Conservation (phyloP, 2,113 vertebrate genomes). For the Xiphias gladius region DNA sequence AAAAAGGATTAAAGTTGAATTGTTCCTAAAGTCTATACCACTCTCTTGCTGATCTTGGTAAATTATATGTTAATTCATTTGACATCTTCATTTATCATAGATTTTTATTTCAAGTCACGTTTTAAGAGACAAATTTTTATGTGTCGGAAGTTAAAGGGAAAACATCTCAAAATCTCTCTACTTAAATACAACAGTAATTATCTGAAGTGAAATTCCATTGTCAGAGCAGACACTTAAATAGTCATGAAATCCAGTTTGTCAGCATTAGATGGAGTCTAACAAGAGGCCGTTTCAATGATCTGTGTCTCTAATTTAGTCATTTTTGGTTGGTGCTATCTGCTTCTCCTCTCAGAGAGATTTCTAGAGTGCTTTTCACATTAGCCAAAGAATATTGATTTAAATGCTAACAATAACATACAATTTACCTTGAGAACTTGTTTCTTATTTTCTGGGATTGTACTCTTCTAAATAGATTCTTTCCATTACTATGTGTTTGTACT, state of each 20-base stretch:
- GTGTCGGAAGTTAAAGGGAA: too few species aligned
- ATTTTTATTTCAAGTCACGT: not conserved
- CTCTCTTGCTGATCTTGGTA: not conserved
- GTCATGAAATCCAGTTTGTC: not conserved
- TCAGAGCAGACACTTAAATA: slow-evolving; percentile 7
- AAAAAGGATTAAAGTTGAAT: not conserved
- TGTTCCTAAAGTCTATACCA: not conserved
- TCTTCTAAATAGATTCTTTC: not conserved
- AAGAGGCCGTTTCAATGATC: not conserved
- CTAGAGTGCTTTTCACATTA: not conserved
- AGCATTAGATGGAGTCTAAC: not conserved
- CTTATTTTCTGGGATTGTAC: not conserved
- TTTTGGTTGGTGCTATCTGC: not conserved
- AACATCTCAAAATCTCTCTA: too few species aligned
- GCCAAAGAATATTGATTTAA: not conserved
- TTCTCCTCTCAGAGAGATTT: not conserved
- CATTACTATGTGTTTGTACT: not conserved
- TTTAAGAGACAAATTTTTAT: not conserved
- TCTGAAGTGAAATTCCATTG: not conserved
- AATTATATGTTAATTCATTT: not conserved
- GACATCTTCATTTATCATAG: too few species aligned
- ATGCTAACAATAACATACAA: not conserved
- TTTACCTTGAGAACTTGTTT: not conserved
- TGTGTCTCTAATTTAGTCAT: not conserved
- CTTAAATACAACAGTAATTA: slow-evolving; percentile 9